A percentile compares a stretch with the other conserved stretches of the same genome.
These are phyloP conservation scores for Epinephelus fuscoguttatus DNA, from an alignment of 2,113 vertebrate species.

Conservation along the genomic window DNA sequence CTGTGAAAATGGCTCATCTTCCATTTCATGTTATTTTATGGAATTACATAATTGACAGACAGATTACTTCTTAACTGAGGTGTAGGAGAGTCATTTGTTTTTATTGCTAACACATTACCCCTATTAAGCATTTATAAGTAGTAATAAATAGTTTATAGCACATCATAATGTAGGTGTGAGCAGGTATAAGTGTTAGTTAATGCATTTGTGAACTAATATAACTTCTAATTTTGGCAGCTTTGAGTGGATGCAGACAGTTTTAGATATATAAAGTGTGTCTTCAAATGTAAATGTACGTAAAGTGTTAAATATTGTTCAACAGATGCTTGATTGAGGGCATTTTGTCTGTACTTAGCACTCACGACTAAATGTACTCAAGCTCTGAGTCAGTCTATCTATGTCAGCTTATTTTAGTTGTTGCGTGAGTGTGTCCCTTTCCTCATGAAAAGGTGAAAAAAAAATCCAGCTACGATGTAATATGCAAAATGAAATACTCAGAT, in stretches of 20 bases:
- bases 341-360: slow-evolving; percentile 22
- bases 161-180: not conserved
- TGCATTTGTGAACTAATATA: not conserved
- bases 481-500: not conserved
- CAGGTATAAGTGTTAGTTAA: not conserved
- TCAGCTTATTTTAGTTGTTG: slow-evolving; percentile 34
- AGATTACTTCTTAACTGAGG: slow-evolving; percentile 31
- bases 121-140: not conserved
- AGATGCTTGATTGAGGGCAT: slow-evolving; percentile 8
- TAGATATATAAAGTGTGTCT: not conserved
- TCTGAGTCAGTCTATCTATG: slow-evolving; percentile 50
- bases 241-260: not conserved
- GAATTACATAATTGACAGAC: not conserved
- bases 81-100: slow-evolving; percentile 22
- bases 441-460: slow-evolving; percentile 1
- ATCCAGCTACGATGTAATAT: not conserved
- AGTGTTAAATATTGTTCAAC: slow-evolving; percentile 17
- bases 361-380: slow-evolving; percentile 31
- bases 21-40: slow-evolving; percentile 2
- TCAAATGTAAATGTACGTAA: too few species aligned
- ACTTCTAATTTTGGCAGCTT: not conserved
- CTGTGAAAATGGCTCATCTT: slow-evolving; percentile 10
- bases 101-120: not conserved
- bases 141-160: not conserved
- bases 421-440: slow-evolving; percentile 28